Conservation (phyloP, 2,888 invertebrate genomes). For the Acrobasis repandana region DNA sequence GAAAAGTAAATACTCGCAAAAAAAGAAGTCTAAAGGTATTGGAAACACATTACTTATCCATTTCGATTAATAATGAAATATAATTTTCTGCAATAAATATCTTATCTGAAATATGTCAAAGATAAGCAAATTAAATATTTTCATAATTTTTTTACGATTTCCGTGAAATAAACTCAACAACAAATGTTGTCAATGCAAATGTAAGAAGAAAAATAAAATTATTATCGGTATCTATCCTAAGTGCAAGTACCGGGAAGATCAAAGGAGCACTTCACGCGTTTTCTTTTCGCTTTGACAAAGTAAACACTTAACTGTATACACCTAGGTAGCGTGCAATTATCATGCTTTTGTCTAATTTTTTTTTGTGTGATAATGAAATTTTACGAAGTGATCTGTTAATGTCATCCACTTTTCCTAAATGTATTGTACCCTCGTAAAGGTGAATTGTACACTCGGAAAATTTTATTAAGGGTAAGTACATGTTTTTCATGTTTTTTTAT, state of each 20-base stretch:
- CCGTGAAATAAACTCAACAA: not conserved
- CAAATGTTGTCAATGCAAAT: slow-evolving; percentile 2
- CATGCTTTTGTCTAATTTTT: not conserved
- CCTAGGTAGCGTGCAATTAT: not conserved
- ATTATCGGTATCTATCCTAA: slow-evolving; percentile 18
- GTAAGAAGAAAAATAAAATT: slow-evolving; percentile 20
- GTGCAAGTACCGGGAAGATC: slow-evolving; percentile 35
- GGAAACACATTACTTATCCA: no score
- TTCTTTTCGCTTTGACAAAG: slow-evolving; percentile 24
- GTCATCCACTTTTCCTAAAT: no score
- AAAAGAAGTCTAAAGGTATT: no score
- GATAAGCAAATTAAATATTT: not conserved
- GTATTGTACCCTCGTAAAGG: no score
- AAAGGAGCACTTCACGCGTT: slow-evolving; percentile 43
- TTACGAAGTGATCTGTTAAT: no score
- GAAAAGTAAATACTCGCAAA: no score
- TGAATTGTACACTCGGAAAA: no score
- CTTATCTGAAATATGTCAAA: not conserved
- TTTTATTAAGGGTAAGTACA: no score
- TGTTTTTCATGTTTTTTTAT: no score
- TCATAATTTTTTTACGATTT: not conserved
- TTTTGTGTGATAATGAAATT: no score
- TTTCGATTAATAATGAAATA: no score
- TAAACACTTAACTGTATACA: not conserved
- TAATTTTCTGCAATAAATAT: no score